Base-by-base conservation (phyloP, 2,113 vertebrate genomes). In the Pelobates fuscus region DNA sequence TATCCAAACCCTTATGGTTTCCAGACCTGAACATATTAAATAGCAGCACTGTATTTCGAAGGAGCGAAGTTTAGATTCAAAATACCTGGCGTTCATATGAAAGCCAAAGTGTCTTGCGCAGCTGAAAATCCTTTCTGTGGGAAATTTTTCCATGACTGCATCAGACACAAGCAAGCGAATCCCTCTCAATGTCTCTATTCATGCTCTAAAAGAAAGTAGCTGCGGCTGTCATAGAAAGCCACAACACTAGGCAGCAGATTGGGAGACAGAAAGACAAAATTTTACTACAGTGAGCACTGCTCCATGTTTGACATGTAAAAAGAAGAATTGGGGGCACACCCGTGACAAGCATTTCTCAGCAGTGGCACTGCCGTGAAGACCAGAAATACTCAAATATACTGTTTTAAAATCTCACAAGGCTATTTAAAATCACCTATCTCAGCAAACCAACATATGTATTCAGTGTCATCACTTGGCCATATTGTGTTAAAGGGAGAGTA, bases 61-160 rank as follows among this genome's bases (percentile, higher is more conserved):
- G 11, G 70, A 26, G 20, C 23, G 43, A 17, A 17, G 57, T 57
- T 23, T 46, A 25, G 60, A 23, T 46, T 29, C 1, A 46, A 18
- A 62, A 55, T 55, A 23, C 18, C n/a, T 55, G 4, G 20, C 8
- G 52, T 55, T 55, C 20, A 23, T 23, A 11, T 23, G 23, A 23
- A 72, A 29, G n/a, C 44, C 14, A 71, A 11, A 17, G 18, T 15
- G 54, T 17, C 43, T 61, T 49, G 17, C 30, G 17, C 1, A 61
- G 57, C 57, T 61, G 26, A 29, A 52, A 62, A 63, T 18, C 58
- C 15, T 23, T 21, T 5, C 58, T 62, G 58, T 29, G 46, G 32
- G 41, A 71, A 62, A 71, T 25, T 32, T 71, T 63, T 62, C 70
- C 59, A 72, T 54, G 20, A 63, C 44, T 64, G 59, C 70, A 43